A percentile compares a stretch with the other conserved stretches of the same genome.
phyloP scores from a whole-genome alignment of 2,888 invertebrate species.

The Drosophila incognita region DNA sequence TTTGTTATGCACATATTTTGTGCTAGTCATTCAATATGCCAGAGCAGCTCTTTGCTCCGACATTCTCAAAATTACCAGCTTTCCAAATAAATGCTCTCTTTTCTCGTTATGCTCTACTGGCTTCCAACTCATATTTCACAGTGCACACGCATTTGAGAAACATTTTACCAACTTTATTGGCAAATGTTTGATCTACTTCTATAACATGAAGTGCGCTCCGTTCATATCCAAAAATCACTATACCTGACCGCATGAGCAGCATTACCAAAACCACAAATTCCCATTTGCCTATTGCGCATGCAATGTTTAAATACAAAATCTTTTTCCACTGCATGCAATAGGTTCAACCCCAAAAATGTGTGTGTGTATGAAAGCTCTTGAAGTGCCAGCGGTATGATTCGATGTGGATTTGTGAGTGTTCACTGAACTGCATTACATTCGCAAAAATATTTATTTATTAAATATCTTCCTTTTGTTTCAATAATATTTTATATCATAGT shows the following conservation, averaged over 20 bases:
- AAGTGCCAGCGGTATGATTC: neutral
- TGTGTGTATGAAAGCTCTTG: neutral
- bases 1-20: slow-evolving; percentile 14
- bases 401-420: neutral
- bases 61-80: slow-evolving; percentile 6
- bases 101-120: slow-evolving; percentile 37
- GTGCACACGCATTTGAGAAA: slow-evolving; percentile 40
- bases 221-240: slow-evolving; percentile 40
- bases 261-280: neutral
- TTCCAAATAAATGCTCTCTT: slow-evolving; percentile 61
- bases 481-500: neutral
- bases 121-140: slow-evolving; percentile 28
- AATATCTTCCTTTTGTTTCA: neutral
- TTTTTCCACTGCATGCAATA: slow-evolving; percentile 37
- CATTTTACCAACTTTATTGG: slow-evolving; percentile 51
- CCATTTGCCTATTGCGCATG: neutral
- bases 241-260: slow-evolving; percentile 25
- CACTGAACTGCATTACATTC: neutral
- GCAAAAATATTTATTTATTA: neutral
- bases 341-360: slow-evolving; percentile 25
- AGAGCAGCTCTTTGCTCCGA: neutral
- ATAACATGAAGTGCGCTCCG: slow-evolving; percentile 24
- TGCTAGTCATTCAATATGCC: slow-evolving; percentile 69
- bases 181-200: slow-evolving; percentile 21
- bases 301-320: slow-evolving; percentile 29